phyloP scores from a whole-genome alignment of 2,888 invertebrate species.

The Bugulina stolonifera region DNA sequence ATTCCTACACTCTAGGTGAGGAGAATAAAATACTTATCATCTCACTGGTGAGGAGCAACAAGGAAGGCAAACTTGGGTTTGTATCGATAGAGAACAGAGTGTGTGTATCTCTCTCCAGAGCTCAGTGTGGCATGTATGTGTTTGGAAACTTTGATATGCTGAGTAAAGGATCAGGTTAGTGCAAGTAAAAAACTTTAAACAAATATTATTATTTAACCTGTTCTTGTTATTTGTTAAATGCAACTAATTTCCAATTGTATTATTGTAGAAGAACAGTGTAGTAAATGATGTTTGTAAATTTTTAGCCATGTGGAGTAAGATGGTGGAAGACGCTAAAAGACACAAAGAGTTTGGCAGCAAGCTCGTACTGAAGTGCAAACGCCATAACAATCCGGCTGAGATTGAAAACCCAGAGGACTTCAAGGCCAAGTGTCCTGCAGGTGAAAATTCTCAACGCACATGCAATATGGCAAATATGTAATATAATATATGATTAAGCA shows the following conservation, averaged over 20 bases:
- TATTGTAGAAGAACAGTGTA: too few species aligned
- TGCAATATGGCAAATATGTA: too few species aligned
- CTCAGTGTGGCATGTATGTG: conserved; percentile 46
- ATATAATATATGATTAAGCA: background rate
- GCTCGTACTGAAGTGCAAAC: background rate
- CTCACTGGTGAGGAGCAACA: conserved; percentile 49
- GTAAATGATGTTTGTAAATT: too few species aligned
- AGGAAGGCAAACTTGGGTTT: conserved; percentile 43
- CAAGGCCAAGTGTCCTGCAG: background rate
- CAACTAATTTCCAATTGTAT: too few species aligned
- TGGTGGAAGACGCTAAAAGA: background rate
- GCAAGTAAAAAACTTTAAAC: background rate
- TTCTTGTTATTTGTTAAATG: too few species aligned
- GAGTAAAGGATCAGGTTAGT: background rate
- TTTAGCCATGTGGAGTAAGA: background rate
- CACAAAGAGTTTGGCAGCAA: conserved; percentile 6
- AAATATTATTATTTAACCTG: too few species aligned
- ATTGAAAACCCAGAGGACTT: background rate
- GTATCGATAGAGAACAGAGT: conserved; percentile 43
- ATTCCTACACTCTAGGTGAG: too few species aligned
- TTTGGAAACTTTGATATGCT: conserved; percentile 44
- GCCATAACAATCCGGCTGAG: conserved; percentile 1
- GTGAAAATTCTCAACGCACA: too few species aligned
- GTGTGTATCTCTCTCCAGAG: conserved; percentile 49
- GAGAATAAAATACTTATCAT: conserved; percentile 51